Base-by-base conservation (phyloP, 92 coral and sea anemone species). In the Heteractis magnifica region DNA sequence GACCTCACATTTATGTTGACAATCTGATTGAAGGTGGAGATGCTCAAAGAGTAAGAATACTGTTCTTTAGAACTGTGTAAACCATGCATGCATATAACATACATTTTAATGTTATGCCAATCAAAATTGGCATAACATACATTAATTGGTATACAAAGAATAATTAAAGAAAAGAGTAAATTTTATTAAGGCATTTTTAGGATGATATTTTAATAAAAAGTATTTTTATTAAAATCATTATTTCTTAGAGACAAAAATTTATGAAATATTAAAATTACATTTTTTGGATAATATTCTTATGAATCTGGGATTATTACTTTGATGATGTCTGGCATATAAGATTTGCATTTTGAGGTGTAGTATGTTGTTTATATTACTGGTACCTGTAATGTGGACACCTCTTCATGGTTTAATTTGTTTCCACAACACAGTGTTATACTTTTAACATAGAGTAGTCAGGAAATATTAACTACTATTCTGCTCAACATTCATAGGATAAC, bases 11-110 rank as follows among this genome's bases (percentile, higher is more conserved):
- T 49, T 90, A 83, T 70, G 89, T 97, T 26, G 95, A 94, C 77
- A 93, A 92, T 65, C 85, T 97, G 70, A 94, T 92, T 51, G 95
- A 90, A 53, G 99, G 99, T 60, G 95, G 99, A 49, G 99, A 97
- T 77, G 95, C 98, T 2, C 87, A 89, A 60, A 91, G 86, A 93
- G 98, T 94, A 79, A 68, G 83, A 5, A 26, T 8, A 8, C 5
- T 18, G 23, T 62, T 62, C 6, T 62, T 62, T 7, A 62, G n/a
- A 62, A 62, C 23, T 7, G 23, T n/a, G 73, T 23, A 48, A 2
- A 12, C 44, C 44, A 34, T 34, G 44, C 44, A 34, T 34, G 44
- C 44, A 34, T 2, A 34, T 26, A 26, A 26, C 2, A 34, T 0
- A 34, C 44, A 34, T 34, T 34, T 34, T 34, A 34, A 34, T 34